A percentile compares a stretch with the other conserved stretches of the same genome.
phyloP scores from a whole-genome alignment of 1,140 invertebrate genomes.

The Dreissena polymorpha region DNA sequence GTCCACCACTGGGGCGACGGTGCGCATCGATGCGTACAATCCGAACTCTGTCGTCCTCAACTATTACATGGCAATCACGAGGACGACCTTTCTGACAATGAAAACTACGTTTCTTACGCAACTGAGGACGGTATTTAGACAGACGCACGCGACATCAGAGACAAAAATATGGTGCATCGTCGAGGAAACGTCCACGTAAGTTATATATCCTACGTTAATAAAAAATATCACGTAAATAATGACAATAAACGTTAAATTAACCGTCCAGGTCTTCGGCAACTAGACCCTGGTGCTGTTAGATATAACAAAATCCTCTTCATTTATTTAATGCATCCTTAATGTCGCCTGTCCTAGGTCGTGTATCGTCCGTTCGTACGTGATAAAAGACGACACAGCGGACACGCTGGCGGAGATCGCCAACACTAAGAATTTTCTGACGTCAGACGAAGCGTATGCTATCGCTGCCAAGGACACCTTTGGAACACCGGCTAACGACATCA shows the following conservation, averaged over 20 bases:
- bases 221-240: no score
- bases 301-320: no score
- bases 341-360: constrained; percentile 51
- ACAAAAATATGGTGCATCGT: constrained; percentile 63
- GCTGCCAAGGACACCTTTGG: constrained; percentile 51
- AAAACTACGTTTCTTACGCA: constrained; percentile 54
- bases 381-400: constrained; percentile 56
- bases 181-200: constrained; percentile 38
- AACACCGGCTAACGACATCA: constrained; percentile 51
- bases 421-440: constrained; percentile 48
- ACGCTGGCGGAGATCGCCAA: constrained; percentile 40
- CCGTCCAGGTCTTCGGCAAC: no score
- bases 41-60: constrained; percentile 58
- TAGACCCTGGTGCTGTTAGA: no score
- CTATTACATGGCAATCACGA: constrained; percentile 62
- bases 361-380: constrained; percentile 58
- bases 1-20: constrained; percentile 43
- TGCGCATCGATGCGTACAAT: constrained; percentile 63
- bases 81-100: constrained; percentile 39
- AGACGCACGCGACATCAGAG: constrained; percentile 50
- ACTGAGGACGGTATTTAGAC: constrained; percentile 49
- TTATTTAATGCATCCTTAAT: no score
- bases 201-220: background rate
- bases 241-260: no score
- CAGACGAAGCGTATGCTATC: constrained; percentile 48